phyloP scores from a whole-genome alignment of 2,113 vertebrate species.

The Lonchura striata region DNA sequence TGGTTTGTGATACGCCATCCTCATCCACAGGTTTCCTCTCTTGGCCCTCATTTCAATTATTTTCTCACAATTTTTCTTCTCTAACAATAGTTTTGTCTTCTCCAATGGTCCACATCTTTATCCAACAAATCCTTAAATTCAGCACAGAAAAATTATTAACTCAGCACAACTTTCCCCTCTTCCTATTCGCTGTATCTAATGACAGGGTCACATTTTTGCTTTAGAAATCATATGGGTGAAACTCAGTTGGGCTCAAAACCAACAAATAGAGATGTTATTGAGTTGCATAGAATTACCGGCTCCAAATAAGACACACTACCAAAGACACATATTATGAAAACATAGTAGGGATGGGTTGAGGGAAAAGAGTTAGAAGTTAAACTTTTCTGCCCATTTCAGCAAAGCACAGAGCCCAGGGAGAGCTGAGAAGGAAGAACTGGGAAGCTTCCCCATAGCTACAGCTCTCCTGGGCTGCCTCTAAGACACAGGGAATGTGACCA shows the following conservation, averaged over 20 bases:
- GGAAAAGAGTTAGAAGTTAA: background rate
- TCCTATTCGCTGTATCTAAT: background rate
- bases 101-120: background rate
- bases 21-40: background rate
- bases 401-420: background rate
- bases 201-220: background rate
- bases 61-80: background rate
- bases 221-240: background rate
- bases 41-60: background rate
- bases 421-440: background rate
- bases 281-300: background rate
- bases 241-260: background rate
- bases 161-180: background rate
- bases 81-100: background rate
- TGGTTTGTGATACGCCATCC: background rate
- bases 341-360: background rate
- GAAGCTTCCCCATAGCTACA: background rate
- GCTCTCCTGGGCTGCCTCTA: background rate
- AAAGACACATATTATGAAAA: background rate
- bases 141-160: background rate
- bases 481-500: background rate
- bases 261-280: background rate
- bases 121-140: background rate
- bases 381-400: background rate
- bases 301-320: background rate